Conservation (phyloP, 1,140 invertebrate genomes). For the Sinella curviseta region DNA sequence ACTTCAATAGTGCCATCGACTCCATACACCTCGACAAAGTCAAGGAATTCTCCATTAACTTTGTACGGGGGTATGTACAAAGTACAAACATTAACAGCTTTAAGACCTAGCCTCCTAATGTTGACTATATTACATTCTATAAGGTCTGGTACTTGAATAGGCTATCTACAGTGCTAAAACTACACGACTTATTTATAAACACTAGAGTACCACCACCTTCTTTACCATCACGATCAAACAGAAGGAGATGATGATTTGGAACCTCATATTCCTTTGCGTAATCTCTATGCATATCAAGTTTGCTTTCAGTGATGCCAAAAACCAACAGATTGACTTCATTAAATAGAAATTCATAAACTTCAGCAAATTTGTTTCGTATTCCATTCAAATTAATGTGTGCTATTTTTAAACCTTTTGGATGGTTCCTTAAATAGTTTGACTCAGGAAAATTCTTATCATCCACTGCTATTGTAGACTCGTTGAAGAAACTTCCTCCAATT, state of each 20-base stretch:
- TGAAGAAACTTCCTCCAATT: too few species aligned
- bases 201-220: neutral
- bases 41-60: neutral
- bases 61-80: neutral
- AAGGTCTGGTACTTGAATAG: neutral
- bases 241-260: neutral
- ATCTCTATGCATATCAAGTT: neutral
- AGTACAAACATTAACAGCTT: neutral
- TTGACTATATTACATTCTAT: neutral
- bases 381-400: neutral
- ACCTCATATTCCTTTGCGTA: neutral
- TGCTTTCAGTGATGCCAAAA: neutral
- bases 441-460: too few species aligned
- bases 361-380: neutral
- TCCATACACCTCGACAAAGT: too few species aligned
- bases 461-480: too few species aligned
- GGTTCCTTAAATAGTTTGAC: too few species aligned
- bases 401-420: neutral
- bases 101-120: neutral
- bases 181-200: neutral
- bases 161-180: neutral
- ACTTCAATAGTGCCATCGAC: too few species aligned
- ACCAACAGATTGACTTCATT: neutral
- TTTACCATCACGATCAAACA: neutral
- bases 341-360: neutral